Base-by-base conservation (phyloP, 2,888 invertebrate genomes). In the Tetheella fluctuosa region DNA sequence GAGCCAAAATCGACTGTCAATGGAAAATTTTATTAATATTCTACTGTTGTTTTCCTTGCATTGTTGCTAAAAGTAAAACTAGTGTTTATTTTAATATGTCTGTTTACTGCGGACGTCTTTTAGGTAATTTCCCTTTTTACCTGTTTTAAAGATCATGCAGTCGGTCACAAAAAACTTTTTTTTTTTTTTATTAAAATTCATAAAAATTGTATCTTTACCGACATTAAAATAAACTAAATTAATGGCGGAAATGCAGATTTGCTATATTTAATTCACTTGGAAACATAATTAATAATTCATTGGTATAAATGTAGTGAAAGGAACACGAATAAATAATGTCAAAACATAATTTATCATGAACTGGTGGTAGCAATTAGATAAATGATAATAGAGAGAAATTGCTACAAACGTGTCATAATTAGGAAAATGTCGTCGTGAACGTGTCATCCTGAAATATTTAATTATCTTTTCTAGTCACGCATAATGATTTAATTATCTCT, bases 171-270 rank as follows among this genome's bases (percentile, higher is more conserved):
- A 42, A 42, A 42, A 17, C 42, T 15, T 15, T 17, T 6, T 42
- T n/a, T 42, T 15, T 15, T 7, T 42, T 39, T 15, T 39, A 15
- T 5, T 13, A 2, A 39, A 2, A 39, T 25, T 4, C 25, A 2
- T 15, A 15, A 39, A 1, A 15, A 15, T 3, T 39, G 2, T 15
- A 15, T 39, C 15, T 15, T 39, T 15, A 42, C n/a, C 42, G 42
- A 66, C 66, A 39, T 39, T 39, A 7, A n/a, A 39, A 37, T 39
- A n/a, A n/a, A 37, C 58, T 59, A 66, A 68, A 64, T 54, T 67
- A 70, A 69, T 70, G 63, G 67, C 68, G 72, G 72, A 72, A 72
- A 68, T 20, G 54, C 54, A 13, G 25, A 66, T 57, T 39, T 52
- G 17, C 54, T 63, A 60, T 59, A 63, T 61, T 60, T 60, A 48